These are phyloP conservation scores for Rostratula benghalensis DNA, from an alignment of 2,113 vertebrate genomes.

Conservation along the genomic window DNA sequence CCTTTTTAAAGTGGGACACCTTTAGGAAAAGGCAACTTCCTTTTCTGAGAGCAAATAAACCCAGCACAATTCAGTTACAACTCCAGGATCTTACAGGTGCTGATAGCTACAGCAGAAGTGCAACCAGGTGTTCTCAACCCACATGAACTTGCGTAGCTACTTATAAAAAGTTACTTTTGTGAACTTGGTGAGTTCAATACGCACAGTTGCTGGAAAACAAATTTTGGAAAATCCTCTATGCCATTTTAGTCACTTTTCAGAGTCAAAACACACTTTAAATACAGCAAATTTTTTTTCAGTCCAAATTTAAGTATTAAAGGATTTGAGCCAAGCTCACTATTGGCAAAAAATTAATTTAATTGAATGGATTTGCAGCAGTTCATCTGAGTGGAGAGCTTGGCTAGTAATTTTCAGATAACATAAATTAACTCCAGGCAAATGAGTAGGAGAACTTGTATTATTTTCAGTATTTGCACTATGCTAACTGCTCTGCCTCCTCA, in stretches of 20 bases:
- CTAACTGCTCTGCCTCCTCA: conserved; percentile 51
- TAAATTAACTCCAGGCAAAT: background rate
- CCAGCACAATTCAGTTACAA: background rate
- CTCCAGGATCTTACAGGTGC: background rate
- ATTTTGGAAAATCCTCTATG: background rate
- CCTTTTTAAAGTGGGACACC: background rate
- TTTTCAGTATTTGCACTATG: conserved; percentile 58
- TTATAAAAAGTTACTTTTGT: background rate
- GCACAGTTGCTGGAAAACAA: background rate
- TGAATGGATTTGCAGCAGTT: conserved; percentile 2
- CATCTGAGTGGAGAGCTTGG: background rate
- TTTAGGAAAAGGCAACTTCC: background rate
- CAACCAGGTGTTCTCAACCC: background rate
- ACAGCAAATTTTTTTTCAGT: background rate
- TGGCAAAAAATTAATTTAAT: background rate
- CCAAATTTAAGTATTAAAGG: conserved; percentile 27
- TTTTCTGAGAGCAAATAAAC: background rate
- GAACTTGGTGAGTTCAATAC: background rate
- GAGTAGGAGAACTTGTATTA: background rate
- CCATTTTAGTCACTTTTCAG: conserved; percentile 14
- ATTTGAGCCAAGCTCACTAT: conserved; percentile 18
- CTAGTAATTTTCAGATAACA: background rate
- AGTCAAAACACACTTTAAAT: conserved; percentile 24
- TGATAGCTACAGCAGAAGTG: background rate
- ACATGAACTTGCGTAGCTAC: background rate